phyloP scores from a whole-genome alignment of 2,888 invertebrate species.

The Cataglyphis rosenhaueri region DNA sequence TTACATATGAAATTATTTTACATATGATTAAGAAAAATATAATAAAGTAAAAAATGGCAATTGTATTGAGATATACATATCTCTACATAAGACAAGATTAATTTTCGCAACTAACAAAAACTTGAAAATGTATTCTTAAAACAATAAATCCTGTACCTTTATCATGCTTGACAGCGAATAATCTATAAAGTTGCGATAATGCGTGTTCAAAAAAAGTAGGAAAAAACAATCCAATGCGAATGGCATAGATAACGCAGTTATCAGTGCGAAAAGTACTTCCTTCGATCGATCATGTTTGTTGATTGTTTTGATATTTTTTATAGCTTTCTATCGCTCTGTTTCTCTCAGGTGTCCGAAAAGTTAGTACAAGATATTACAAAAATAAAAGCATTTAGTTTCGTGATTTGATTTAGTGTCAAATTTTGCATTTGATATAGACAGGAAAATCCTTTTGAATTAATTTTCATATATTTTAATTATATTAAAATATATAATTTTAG shows the following conservation, averaged over 20 bases:
- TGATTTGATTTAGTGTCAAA: neutral
- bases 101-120: neutral
- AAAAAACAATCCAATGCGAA: slow-evolving; percentile 31
- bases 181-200: slow-evolving; percentile 30
- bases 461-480: too few relatives aligned
- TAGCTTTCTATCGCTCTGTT: neutral
- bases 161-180: slow-evolving; percentile 13
- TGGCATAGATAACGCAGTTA: neutral
- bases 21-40: neutral
- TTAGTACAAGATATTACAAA: neutral
- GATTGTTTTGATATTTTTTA: neutral
- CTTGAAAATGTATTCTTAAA: neutral
- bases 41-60: neutral
- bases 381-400: neutral
- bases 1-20: neutral
- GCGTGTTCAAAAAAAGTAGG: neutral
- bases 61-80: neutral
- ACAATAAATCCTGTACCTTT: slow-evolving; percentile 33
- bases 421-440: neutral
- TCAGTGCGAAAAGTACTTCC: neutral
- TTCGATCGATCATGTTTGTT: neutral
- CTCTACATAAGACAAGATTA: neutral
- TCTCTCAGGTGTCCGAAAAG: neutral
- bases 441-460: neutral
- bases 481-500: neutral